Conservation (phyloP, 2,888 invertebrate genomes). For the Lacanobia oleracea region DNA sequence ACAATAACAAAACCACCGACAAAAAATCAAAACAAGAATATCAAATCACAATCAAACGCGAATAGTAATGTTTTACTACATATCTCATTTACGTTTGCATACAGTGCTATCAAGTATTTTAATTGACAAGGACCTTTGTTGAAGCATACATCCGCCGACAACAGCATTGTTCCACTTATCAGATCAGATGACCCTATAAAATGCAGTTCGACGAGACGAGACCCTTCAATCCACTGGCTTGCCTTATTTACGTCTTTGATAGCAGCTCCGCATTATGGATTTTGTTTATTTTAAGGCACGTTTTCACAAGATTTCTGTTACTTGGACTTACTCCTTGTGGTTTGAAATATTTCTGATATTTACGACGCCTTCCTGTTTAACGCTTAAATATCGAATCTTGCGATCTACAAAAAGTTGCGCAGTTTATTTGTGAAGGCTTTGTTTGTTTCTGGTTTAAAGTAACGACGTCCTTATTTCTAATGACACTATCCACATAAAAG, state of each 20-base stretch:
- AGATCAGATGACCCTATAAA: slow-evolving; percentile 83
- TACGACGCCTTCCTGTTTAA: neutral
- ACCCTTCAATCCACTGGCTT: slow-evolving; percentile 75
- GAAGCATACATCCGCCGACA: slow-evolving; percentile 80
- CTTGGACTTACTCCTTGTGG: neutral
- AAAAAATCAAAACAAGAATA: slow-evolving; percentile 40
- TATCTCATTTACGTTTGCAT: slow-evolving; percentile 74
- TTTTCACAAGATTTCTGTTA: neutral
- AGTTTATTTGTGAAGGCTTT: neutral
- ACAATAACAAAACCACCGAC: slow-evolving; percentile 18
- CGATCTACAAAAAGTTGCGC: neutral
- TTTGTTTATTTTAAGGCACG: slow-evolving; percentile 77
- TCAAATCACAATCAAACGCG: slow-evolving; percentile 54
- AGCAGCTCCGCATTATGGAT: slow-evolving; percentile 70
- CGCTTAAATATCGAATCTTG: neutral
- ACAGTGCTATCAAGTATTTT: slow-evolving; percentile 79
- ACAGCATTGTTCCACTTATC: slow-evolving; percentile 83
- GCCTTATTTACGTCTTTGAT: slow-evolving; percentile 68
- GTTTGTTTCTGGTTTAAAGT: neutral
- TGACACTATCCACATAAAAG: neutral
- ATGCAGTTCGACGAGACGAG: slow-evolving; percentile 72
- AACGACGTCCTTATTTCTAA: no score
- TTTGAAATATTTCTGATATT: neutral
- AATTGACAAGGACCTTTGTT: slow-evolving; percentile 86
- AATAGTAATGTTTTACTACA: slow-evolving; percentile 57